Conservation (phyloP, 2,113 vertebrate species). For the Platichthys flesus region DNA sequence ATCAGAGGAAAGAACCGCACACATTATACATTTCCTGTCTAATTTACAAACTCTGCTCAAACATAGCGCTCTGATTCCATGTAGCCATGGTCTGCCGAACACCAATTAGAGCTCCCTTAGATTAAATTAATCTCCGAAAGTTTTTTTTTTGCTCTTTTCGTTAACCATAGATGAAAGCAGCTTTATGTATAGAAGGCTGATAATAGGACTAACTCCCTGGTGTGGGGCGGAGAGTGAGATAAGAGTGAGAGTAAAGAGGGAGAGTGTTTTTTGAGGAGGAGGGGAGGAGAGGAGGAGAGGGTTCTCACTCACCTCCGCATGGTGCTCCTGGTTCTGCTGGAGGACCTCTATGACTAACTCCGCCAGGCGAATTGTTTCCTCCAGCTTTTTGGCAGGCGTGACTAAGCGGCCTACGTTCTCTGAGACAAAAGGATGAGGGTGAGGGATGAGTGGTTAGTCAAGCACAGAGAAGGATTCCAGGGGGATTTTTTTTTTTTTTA, state of each 20-base stretch:
- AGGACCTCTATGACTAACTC: slow-evolving; percentile 99
- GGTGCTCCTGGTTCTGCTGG: slow-evolving; percentile 99
- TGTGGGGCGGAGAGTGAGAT: slow-evolving; percentile 68
- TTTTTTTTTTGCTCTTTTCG: slow-evolving; percentile 38
- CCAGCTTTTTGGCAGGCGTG: slow-evolving; percentile 99
- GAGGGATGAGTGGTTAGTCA: slow-evolving; percentile 80
- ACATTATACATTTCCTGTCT: slow-evolving; percentile 35
- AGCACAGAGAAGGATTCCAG: slow-evolving; percentile 72
- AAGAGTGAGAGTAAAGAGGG: slow-evolving; percentile 65
- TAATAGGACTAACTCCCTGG: slow-evolving; percentile 62
- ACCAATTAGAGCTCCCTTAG: slow-evolving; percentile 60
- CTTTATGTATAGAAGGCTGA: slow-evolving; percentile 68
- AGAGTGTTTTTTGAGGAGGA: slow-evolving; percentile 53
- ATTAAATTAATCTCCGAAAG: slow-evolving; percentile 57
- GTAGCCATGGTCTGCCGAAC: slow-evolving; percentile 50
- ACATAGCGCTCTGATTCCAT: slow-evolving; percentile 38
- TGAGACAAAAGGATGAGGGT: slow-evolving; percentile 95
- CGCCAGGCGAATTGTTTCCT: slow-evolving; percentile 98
- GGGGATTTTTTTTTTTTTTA: slow-evolving; percentile 43
- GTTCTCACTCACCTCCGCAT: slow-evolving; percentile 95
- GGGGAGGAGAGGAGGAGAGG: slow-evolving; percentile 66
- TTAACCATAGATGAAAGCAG: slow-evolving; percentile 64
- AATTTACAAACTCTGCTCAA: slow-evolving; percentile 54
- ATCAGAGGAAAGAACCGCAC: slow-evolving; percentile 45
- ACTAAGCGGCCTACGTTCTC: slow-evolving; percentile 99